Evolutionary conservation across 2,113 vertebrate genomes (phyloP).

Genomic region (Thalassoma bifasciatum): DNA sequence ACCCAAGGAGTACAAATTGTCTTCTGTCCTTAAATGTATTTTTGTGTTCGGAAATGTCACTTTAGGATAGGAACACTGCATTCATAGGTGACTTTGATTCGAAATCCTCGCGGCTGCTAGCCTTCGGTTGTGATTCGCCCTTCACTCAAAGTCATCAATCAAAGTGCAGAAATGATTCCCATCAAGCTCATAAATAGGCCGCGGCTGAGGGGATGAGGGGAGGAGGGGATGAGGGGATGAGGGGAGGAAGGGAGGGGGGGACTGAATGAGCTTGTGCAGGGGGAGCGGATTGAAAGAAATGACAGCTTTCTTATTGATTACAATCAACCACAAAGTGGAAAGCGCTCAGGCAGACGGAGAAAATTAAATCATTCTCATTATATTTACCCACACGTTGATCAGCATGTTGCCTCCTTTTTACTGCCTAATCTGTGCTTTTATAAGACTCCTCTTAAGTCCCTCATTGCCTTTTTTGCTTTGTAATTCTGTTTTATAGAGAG

Average conservation of each 20-base stretch:
- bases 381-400: background rate
- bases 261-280: background rate
- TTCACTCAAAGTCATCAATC: slow-evolving; percentile 24
- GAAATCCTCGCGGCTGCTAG: slow-evolving; percentile 3
- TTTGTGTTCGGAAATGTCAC: background rate
- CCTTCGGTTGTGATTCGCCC: slow-evolving; percentile 20
- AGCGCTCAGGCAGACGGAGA: background rate
- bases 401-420: slow-evolving; percentile 10
- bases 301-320: slow-evolving; percentile 18
- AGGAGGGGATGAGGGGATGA: too few species aligned
- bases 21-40: too few species aligned
- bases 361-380: slow-evolving; percentile 7
- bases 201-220: background rate
- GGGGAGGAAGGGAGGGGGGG: too few species aligned
- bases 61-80: background rate
- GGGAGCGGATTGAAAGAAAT: background rate
- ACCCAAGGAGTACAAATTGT: too few species aligned
- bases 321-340: background rate
- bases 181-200: slow-evolving; percentile 13
- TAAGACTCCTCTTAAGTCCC: slow-evolving; percentile 11
- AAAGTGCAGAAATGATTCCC: slow-evolving; percentile 25
- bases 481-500: slow-evolving; percentile 14
- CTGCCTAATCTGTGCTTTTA: slow-evolving; percentile 7
- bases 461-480: background rate
- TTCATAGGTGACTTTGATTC: background rate